Evolutionary conservation across 2,888 invertebrate genomes (phyloP).

Genomic region (Eupithecia pulchellata): DNA sequence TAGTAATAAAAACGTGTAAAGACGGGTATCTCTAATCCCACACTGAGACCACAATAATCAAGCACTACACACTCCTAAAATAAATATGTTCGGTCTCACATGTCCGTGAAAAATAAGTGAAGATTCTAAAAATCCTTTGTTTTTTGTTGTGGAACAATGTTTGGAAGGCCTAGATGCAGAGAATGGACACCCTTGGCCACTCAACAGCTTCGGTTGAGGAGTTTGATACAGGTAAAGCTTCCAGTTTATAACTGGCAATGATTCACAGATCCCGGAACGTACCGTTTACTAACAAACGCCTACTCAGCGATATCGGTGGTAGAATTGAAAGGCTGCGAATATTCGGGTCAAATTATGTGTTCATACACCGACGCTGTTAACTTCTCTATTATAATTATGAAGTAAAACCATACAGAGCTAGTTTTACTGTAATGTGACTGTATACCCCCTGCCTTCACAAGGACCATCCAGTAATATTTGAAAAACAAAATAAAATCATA

Average conservation of each 20-base stretch:
- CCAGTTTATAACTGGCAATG: conserved; percentile 7
- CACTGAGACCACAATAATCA: not conserved
- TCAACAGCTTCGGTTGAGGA: conserved; percentile 93
- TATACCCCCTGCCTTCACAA: not conserved
- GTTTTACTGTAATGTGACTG: not conserved
- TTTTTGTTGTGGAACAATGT: conserved; percentile 68
- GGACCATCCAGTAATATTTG: not conserved
- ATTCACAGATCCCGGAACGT: conserved; percentile 36
- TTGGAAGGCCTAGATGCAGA: conserved; percentile 88
- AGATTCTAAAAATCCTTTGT: conserved; percentile 39
- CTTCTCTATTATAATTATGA: not conserved
- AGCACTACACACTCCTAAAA: not conserved
- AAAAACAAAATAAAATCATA: not conserved
- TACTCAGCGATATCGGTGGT: conserved; percentile 45
- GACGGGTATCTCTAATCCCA: not conserved
- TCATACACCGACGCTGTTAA: not conserved
- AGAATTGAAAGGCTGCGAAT: not conserved
- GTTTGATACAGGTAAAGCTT: conserved; percentile 88
- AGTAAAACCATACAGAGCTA: not conserved
- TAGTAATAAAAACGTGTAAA: not conserved
- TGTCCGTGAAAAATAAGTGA: not conserved
- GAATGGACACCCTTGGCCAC: conserved; percentile 92
- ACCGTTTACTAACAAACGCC: conserved; percentile 69
- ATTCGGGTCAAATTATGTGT: not conserved
- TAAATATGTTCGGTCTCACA: not conserved